Evolutionary conservation across 1,140 invertebrate species (phyloP), one percentile per base, ranked within the genome.

Genomic region (Heliothis virescens): DNA sequence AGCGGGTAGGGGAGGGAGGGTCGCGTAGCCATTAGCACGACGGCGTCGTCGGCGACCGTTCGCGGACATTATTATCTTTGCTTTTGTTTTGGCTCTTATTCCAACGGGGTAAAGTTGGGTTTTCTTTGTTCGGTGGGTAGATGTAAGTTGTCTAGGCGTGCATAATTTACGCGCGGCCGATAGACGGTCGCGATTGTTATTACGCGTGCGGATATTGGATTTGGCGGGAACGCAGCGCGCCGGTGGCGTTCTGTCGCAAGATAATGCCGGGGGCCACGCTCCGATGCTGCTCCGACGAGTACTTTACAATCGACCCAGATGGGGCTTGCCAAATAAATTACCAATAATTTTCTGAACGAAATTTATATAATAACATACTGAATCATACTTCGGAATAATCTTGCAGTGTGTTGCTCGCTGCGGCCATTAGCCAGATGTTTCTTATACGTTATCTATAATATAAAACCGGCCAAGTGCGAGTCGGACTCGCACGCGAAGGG

Each of bases 151-250:
- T 79, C 73, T 53, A 79, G 79, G 79, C 80, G 86, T 92, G 90
- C 90, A 93, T 92, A 93, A 93, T 93, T 93, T 92, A 93, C 90
- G 91, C 91, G 92, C 87, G 89, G 88, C 88, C 91, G 92, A 93
- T 93, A 93, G 90, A 91, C 87, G 86, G 82, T 87, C 89, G 87
- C 92, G 89, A 92, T 91, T 91, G 92, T 92, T 91, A 92, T 92
- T 94, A 89, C 90, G 89, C 88, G 86, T 84, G 82, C 85, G 90
- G 88, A 90, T 92, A 92, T 92, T 91, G 91, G 90, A 89, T 90
- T 91, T 88, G 89, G 85, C 85, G 89, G 85, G 80, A 74, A 83
- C 79, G 80, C 80, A 78, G 75, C 75, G 80, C 77, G 52, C 79
- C 84, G 87, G 82, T 83, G 85, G 79, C 84, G 81, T 50, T 75